These are phyloP conservation scores for Erpobdella octoculata DNA, from an alignment of 2,888 invertebrate genomes.

Conservation along the genomic window DNA sequence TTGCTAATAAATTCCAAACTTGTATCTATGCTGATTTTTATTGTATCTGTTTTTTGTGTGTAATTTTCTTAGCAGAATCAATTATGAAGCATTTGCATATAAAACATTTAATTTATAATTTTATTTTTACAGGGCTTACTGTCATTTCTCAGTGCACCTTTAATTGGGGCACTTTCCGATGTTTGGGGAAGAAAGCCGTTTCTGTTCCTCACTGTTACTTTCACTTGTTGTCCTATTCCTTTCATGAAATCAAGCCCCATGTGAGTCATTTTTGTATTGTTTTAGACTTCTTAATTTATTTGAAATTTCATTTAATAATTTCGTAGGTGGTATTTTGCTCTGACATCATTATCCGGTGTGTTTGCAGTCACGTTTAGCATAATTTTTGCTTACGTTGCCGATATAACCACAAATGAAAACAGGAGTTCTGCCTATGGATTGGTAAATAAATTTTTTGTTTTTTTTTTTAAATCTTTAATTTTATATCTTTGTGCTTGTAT, in stretches of 20 bases:
- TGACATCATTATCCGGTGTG: slow-evolving; percentile 96
- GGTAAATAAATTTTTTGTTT: slow-evolving; percentile 55
- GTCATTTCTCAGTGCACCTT: slow-evolving; percentile 91
- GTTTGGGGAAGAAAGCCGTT: slow-evolving; percentile 84
- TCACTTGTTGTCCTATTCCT: slow-evolving; percentile 96
- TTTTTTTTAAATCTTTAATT: not conserved
- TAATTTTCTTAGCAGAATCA: not conserved
- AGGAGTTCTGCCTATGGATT: slow-evolving; percentile 88
- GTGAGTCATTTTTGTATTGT: slow-evolving; percentile 53
- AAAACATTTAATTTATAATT: not conserved
- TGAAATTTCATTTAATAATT: not conserved
- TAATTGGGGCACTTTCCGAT: slow-evolving; percentile 93
- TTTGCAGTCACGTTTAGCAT: slow-evolving; percentile 99
- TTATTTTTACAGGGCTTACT: slow-evolving; percentile 66
- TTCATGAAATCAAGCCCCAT: slow-evolving; percentile 97
- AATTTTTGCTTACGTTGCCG: slow-evolving; percentile 98
- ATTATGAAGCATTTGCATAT: not conserved
- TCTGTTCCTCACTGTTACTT: slow-evolving; percentile 74
- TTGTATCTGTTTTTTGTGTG: not conserved
- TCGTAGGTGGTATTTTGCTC: slow-evolving; percentile 87
- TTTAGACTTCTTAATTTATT: not conserved
- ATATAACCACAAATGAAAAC: slow-evolving; percentile 93
- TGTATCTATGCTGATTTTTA: too few relatives aligned
- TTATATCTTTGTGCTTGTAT: not conserved
- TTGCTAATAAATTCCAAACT: too few relatives aligned